Conservation (phyloP, 2,888 invertebrate species). For the Synanthedon myopaeformis region DNA sequence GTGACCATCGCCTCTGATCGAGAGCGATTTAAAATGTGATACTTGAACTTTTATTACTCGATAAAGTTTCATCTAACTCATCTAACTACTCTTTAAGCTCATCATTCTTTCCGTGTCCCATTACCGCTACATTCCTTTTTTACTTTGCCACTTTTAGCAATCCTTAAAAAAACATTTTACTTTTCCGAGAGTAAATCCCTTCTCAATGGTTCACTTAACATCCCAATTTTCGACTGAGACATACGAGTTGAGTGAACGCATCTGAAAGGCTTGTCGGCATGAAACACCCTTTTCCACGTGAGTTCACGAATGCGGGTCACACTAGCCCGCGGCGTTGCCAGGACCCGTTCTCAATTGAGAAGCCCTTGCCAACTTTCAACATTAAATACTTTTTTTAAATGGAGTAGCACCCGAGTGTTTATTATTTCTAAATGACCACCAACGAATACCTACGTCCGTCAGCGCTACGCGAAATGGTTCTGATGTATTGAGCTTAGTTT, state of each 20-base stretch:
- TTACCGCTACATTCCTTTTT: too few relatives aligned
- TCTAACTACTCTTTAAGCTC: too few relatives aligned
- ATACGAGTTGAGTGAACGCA: conserved; percentile 1
- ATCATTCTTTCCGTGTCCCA: too few relatives aligned
- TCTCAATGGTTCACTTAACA: conserved; percentile 5
- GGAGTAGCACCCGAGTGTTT: not conserved
- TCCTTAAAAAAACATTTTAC: not conserved
- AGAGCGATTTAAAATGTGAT: too few relatives aligned
- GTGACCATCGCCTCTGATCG: too few relatives aligned
- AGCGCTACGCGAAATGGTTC: too few relatives aligned
- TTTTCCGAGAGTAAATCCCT: not conserved
- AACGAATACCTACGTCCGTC: too few relatives aligned
- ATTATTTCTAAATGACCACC: not conserved
- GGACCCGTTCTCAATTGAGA: conserved; percentile 5
- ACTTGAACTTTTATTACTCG: too few relatives aligned
- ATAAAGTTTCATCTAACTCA: too few relatives aligned
- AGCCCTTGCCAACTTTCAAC: not conserved
- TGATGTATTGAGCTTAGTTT: too few relatives aligned
- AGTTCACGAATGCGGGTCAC: conserved; percentile 18
- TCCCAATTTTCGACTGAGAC: conserved; percentile 5
- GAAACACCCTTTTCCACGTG: conserved; percentile 25
- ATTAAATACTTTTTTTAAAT: not conserved
- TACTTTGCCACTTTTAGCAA: too few relatives aligned
- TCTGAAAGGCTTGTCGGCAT: conserved; percentile 10
- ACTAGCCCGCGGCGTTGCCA: conserved; percentile 4